Conservation (phyloP, 2,113 vertebrate species). For the Ceyx margarethae region DNA sequence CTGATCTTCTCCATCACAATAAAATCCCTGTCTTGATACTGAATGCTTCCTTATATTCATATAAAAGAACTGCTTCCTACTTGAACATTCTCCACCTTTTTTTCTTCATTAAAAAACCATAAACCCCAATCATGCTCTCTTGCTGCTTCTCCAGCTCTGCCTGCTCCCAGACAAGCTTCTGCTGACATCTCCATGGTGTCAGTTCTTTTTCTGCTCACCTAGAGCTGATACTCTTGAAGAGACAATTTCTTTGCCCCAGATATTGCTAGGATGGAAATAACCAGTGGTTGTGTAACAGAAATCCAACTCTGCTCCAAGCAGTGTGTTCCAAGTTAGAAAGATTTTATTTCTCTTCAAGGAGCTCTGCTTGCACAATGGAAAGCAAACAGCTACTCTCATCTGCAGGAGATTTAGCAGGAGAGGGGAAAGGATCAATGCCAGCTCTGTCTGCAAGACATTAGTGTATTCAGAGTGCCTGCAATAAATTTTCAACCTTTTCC, state of each 20-base stretch:
- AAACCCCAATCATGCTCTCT: neutral
- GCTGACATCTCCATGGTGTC: neutral
- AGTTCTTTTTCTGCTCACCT: neutral
- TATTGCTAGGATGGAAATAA: constrained; percentile 20
- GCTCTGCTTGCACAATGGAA: neutral
- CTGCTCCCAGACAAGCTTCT: neutral
- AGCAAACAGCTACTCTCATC: neutral
- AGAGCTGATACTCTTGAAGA: neutral
- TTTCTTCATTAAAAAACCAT: neutral
- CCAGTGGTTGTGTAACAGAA: neutral
- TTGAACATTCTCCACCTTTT: neutral
- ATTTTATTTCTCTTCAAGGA: constrained; percentile 18
- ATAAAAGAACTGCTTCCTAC: neutral
- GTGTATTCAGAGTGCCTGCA: neutral
- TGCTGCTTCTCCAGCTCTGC: neutral
- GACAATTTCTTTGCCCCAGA: constrained; percentile 13
- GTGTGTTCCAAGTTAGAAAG: neutral
- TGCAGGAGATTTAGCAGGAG: neutral
- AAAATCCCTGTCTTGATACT: neutral
- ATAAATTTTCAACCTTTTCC: constrained; percentile 29
- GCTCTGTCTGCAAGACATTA: neutral
- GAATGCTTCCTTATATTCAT: neutral
- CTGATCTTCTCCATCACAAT: neutral
- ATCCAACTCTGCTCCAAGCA: neutral
- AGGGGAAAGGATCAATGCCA: constrained; percentile 12